Conservation (phyloP, 2,113 vertebrate species). For the Micromys minutus region DNA sequence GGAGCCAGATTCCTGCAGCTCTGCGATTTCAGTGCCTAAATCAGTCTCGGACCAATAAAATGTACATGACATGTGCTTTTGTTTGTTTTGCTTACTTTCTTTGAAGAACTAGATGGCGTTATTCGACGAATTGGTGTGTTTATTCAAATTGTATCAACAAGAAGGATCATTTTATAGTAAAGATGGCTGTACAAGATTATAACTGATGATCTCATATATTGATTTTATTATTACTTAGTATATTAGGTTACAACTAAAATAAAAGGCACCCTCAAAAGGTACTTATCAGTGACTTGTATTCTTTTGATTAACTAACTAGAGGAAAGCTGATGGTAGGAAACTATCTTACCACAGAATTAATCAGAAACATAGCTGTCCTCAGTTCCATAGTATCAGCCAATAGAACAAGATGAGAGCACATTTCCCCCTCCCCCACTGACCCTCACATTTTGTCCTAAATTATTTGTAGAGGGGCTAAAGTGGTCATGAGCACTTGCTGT, state of each 20-base stretch:
- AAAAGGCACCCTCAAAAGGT: neutral
- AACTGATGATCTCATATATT: slow-evolving; percentile 8
- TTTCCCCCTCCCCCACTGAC: neutral
- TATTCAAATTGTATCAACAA: neutral
- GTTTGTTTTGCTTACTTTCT: neutral
- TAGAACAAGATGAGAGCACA: neutral
- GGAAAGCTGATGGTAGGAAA: neutral
- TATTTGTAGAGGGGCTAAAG: neutral
- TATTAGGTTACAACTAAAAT: neutral
- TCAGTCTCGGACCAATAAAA: neutral
- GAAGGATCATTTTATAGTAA: neutral
- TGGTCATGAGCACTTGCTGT: neutral
- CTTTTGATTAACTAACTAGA: neutral
- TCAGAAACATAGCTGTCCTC: neutral
- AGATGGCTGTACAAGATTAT: neutral
- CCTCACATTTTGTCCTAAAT: neutral
- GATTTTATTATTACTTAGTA: neutral
- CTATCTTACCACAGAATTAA: neutral
- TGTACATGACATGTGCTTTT: neutral
- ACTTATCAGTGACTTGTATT: neutral
- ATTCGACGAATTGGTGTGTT: neutral
- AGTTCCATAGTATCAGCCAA: neutral
- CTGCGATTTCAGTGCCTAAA: neutral
- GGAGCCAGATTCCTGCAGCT: neutral
- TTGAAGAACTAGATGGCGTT: neutral